phyloP scores from a whole-genome alignment of 35 echinoderm and acorn worm species.

The Ophiothrix spiculata region DNA sequence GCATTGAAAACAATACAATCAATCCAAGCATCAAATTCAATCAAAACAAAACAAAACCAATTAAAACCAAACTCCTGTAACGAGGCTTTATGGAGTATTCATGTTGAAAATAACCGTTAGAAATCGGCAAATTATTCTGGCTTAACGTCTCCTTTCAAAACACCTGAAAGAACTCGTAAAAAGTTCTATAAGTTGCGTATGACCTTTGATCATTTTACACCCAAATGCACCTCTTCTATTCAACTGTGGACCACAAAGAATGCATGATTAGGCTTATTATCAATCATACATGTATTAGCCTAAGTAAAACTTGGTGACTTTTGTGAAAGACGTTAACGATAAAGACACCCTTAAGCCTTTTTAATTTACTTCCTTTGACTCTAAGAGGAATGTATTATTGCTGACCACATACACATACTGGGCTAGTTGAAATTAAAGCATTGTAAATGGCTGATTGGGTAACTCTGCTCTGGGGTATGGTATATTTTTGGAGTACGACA shows the following conservation, averaged over 20 bases:
- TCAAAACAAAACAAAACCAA: no score
- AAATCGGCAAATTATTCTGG: no score
- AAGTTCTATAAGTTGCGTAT: no score
- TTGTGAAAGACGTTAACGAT: not conserved
- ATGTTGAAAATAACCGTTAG: no score
- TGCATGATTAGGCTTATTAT: not conserved
- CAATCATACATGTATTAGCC: not conserved
- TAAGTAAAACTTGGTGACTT: not conserved
- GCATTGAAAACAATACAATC: no score
- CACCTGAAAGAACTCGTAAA: no score
- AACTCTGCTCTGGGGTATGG: not conserved
- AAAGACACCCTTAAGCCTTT: conserved; percentile 3
- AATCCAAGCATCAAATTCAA: no score
- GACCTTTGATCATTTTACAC: conserved; percentile 1
- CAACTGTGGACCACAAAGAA: not conserved
- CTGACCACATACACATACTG: not conserved
- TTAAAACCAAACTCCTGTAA: no score
- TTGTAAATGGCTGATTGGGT: not conserved
- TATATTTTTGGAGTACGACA: not conserved
- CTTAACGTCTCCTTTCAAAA: no score
- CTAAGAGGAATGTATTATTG: not conserved
- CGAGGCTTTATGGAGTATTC: no score
- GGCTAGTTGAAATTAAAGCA: not conserved
- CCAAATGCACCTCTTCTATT: not conserved
- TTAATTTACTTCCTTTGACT: conserved; percentile 9